Conservation (phyloP, 2,113 vertebrate genomes). For the Myxocyprinus asiaticus region DNA sequence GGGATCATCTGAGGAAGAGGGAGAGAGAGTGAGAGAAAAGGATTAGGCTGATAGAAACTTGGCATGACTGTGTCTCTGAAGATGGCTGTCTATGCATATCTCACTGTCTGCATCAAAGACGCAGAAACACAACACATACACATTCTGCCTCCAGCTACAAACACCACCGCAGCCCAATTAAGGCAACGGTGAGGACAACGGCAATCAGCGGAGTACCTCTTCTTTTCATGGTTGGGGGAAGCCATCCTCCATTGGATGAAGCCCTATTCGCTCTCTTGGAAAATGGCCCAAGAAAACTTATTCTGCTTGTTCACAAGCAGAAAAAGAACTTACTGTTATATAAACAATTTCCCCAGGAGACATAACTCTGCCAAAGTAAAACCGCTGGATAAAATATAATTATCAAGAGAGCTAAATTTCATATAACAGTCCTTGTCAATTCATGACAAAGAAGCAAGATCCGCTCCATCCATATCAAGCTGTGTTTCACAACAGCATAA, state of each 20-base stretch:
- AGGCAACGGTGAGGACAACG: slow-evolving; percentile 94
- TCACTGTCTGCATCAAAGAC: slow-evolving; percentile 74
- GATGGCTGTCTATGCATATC: slow-evolving; percentile 71
- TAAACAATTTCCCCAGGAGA: too few relatives aligned
- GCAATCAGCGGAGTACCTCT: slow-evolving; percentile 85
- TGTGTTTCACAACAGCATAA: neutral
- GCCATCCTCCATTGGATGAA: slow-evolving; percentile 77
- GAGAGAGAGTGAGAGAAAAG: slow-evolving; percentile 50
- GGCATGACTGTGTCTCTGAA: slow-evolving; percentile 75
- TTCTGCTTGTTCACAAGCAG: slow-evolving; percentile 83
- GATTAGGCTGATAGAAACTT: slow-evolving; percentile 54
- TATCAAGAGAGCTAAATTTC: slow-evolving; percentile 26
- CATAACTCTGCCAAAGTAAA: slow-evolving; percentile 15
- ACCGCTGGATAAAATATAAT: slow-evolving; percentile 33
- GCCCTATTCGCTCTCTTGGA: slow-evolving; percentile 83
- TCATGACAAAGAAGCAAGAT: slow-evolving; percentile 10
- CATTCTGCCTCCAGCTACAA: slow-evolving; percentile 84
- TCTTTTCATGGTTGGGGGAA: slow-evolving; percentile 74
- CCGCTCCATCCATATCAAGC: neutral
- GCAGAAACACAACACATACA: slow-evolving; percentile 56
- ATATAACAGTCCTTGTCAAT: slow-evolving; percentile 26
- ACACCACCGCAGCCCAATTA: slow-evolving; percentile 95
- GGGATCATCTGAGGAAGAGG: slow-evolving; percentile 46
- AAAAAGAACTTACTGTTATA: slow-evolving; percentile 19
- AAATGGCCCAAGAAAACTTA: slow-evolving; percentile 85